Base-by-base conservation (phyloP, 2,888 invertebrate species). In the Acanthosepion lycidas region DNA sequence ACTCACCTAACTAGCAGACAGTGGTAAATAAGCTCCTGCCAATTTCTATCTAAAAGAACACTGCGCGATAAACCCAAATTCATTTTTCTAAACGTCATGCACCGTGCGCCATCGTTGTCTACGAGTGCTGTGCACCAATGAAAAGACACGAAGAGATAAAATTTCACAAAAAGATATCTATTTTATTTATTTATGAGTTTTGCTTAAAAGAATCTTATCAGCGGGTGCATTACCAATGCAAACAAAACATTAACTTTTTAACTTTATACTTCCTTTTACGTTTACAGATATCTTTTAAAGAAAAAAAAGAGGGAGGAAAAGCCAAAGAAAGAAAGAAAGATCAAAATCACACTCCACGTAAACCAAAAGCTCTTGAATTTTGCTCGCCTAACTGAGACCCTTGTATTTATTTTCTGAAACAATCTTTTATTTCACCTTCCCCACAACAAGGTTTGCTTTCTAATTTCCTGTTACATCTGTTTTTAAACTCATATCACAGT, bases 11-110 rank as follows among this genome's bases (percentile, higher is more conserved):
- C n/a, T 33, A 78, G n/a, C 78, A 78, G 78, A 78, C 78, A 78
- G 78, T 78, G 78, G 78, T 33, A 78, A 78, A 78, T 33, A 78
- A 78, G 78, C 78, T 78, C 78, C 78, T 78, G 78, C 78, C 78
- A 78, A n/a, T 12, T 33, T n/a, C 78, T 78, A n/a, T 78, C 78
- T 78, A 78, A 78, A 78, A 78, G 78, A 78, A 78, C 78, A 78
- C n/a, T 78, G 33, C 78, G n/a, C 78, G 78, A 78, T 78, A 78
- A 78, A 78, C 33, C n/a, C 78, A 33, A 78, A 78, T 78, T 78
- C 78, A 78, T 78, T 78, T 78, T 78, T 78, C n/a, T 78, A 78
- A 78, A 33, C n/a, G 33, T 78, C 78, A n/a, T n/a, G n/a, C 78
- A 15, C 51, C 59, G 59, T 59, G 59, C 6, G 78, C 78, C n/a